These are phyloP conservation scores for Tryphoninae sp. DNA, from an alignment of 2,888 invertebrate species.

Conservation along the genomic window DNA sequence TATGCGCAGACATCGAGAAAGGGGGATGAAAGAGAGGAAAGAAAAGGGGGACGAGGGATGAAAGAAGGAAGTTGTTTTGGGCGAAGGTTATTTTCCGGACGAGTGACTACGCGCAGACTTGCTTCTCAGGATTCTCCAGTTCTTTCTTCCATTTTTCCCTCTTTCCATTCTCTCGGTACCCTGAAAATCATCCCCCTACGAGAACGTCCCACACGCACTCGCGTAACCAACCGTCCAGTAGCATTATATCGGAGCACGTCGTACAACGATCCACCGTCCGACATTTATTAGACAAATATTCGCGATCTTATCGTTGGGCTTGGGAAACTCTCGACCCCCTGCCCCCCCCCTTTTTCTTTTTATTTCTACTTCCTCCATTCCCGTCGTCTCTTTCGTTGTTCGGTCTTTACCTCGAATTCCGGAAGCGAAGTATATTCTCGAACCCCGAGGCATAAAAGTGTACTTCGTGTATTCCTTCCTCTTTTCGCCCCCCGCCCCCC, in stretches of 20 bases:
- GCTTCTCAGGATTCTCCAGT: conserved; percentile 65
- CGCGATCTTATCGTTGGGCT: conserved; percentile 61
- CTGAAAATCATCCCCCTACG: conserved; percentile 33
- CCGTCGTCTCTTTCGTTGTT: conserved; percentile 7
- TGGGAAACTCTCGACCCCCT: not conserved
- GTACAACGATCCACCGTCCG: conserved; percentile 59
- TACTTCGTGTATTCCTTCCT: conserved; percentile 30
- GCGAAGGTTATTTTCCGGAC: conserved; percentile 79
- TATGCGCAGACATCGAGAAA: conserved; percentile 11
- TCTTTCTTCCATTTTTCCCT: conserved; percentile 57
- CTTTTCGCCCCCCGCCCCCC: not conserved
- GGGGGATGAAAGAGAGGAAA: conserved; percentile 23
- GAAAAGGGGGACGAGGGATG: conserved; percentile 55
- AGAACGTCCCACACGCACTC: conserved; percentile 28
- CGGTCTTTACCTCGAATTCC: not conserved
- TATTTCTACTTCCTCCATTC: conserved; percentile 20
- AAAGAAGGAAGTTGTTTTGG: conserved; percentile 73
- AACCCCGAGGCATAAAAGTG: conserved; percentile 36
- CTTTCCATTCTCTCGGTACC: conserved; percentile 56
- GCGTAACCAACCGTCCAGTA: not conserved
- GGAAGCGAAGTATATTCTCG: conserved; percentile 21
- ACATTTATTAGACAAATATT: conserved; percentile 76
- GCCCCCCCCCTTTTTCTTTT: not conserved
- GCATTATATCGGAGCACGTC: conserved; percentile 27
- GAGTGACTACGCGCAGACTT: conserved; percentile 72